Evolutionary conservation across 2,797 vertebrate species (phyloP).

Genomic region (Takifugu rubripes): DNA sequence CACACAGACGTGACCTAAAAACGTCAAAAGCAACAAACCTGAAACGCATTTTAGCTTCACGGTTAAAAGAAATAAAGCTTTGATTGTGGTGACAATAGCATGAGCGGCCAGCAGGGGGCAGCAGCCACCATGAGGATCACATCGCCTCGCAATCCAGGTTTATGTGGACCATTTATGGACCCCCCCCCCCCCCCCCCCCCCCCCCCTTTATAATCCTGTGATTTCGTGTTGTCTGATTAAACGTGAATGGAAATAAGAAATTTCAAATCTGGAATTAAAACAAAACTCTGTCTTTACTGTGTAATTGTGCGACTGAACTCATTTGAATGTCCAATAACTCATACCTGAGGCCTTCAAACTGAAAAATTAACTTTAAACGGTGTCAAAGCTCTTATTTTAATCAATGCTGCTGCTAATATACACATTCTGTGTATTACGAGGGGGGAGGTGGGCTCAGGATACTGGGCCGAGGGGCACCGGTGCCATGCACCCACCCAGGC

Average conservation of each 20-base stretch:
- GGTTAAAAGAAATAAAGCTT: background rate
- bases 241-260: background rate
- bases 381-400: no score
- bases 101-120: slow-evolving; percentile 58
- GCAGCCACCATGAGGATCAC: slow-evolving; percentile 40
- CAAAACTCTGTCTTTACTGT: background rate
- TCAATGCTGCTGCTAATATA: no score
- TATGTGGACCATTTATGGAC: slow-evolving; percentile 2
- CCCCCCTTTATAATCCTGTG: no score
- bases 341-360: background rate
- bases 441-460: no score
- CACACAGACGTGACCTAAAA: no score
- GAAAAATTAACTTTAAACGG: no score
- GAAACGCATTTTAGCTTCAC: no score
- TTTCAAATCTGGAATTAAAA: background rate
- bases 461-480: slow-evolving; percentile 19
- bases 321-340: background rate
- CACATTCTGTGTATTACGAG: background rate
- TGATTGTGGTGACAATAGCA: background rate
- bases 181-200: no score
- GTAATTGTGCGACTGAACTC: slow-evolving; percentile 1
- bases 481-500: slow-evolving; percentile 1
- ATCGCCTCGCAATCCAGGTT: background rate
- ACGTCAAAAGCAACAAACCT: no score
- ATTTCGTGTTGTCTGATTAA: background rate